A percentile compares a stretch with the other conserved stretches of the same genome.
phyloP scores from a whole-genome alignment of 2,888 invertebrate species.

The Pomacea canaliculata region DNA sequence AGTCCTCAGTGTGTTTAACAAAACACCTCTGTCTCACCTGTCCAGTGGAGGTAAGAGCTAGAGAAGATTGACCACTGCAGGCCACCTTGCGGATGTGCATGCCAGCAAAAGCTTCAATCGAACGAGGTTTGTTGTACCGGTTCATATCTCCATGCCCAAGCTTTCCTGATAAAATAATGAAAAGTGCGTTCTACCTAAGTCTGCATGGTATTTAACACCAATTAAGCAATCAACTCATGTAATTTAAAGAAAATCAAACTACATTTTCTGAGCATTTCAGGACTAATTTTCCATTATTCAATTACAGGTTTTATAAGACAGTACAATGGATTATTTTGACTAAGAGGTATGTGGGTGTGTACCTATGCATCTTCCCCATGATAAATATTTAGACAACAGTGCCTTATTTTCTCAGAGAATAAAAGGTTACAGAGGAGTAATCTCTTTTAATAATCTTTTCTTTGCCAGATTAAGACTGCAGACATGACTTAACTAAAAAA shows the following conservation, averaged over 20 bases:
- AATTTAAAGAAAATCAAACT: too few species aligned
- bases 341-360: too few species aligned
- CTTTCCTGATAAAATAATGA: slow-evolving; percentile 55
- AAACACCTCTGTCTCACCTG: slow-evolving; percentile 64
- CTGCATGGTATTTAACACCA: not conserved
- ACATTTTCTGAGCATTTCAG: not conserved
- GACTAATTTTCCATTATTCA: not conserved
- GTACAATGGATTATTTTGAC: too few species aligned
- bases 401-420: too few species aligned
- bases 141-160: slow-evolving; percentile 71
- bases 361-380: too few species aligned
- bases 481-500: too few species aligned
- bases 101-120: slow-evolving; percentile 75
- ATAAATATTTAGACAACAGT: too few species aligned
- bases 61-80: slow-evolving; percentile 77
- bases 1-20: too few species aligned
- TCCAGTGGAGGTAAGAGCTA: slow-evolving; percentile 76
- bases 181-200: not conserved
- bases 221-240: not conserved
- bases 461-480: too few species aligned
- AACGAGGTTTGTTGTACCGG: slow-evolving; percentile 74
- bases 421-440: too few species aligned
- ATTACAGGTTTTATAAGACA: too few species aligned
- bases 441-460: too few species aligned
- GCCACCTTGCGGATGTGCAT: slow-evolving; percentile 75